Conservation (phyloP, 2,113 vertebrate species). For the Melospiza georgiana region DNA sequence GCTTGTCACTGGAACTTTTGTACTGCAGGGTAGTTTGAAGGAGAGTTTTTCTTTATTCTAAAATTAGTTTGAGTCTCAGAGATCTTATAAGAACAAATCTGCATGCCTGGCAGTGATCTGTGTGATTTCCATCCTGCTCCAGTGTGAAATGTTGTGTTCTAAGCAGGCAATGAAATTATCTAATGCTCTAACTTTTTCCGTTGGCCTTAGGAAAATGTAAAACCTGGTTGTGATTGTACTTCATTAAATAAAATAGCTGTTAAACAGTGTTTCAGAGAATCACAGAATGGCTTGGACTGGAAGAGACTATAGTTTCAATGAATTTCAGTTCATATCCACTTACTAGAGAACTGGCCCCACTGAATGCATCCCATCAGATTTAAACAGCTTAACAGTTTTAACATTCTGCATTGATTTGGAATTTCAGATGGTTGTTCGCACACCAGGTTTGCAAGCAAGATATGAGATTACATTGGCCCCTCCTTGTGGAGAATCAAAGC, state of each 20-base stretch:
- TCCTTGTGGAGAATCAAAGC: not conserved
- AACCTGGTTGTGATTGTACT: constrained; percentile 54
- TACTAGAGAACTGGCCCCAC: not conserved
- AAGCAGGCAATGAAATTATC: constrained; percentile 34
- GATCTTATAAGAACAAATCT: constrained; percentile 25
- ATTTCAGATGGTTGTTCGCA: not conserved
- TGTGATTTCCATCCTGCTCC: constrained; percentile 11
- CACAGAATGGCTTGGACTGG: not conserved
- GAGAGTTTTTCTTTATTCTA: constrained; percentile 36
- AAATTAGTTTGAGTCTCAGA: constrained; percentile 45
- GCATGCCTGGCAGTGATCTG: not conserved
- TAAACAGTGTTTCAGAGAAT: not conserved
- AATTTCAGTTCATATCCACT: constrained; percentile 39
- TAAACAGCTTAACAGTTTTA: not conserved
- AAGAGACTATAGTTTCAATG: not conserved
- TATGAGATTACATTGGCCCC: not conserved
- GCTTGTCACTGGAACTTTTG: constrained; percentile 33
- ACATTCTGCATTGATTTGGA: not conserved
- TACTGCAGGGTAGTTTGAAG: constrained; percentile 17
- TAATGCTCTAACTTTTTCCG: constrained; percentile 41
- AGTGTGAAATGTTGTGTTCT: constrained; percentile 23
- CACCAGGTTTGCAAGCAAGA: not conserved
- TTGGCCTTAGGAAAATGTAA: constrained; percentile 24
- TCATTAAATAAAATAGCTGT: constrained; percentile 54
- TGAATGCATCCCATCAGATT: constrained; percentile 2